These are phyloP conservation scores for Mactra quadrangularis DNA, from an alignment of 1,140 invertebrate genomes.

Conservation along the genomic window DNA sequence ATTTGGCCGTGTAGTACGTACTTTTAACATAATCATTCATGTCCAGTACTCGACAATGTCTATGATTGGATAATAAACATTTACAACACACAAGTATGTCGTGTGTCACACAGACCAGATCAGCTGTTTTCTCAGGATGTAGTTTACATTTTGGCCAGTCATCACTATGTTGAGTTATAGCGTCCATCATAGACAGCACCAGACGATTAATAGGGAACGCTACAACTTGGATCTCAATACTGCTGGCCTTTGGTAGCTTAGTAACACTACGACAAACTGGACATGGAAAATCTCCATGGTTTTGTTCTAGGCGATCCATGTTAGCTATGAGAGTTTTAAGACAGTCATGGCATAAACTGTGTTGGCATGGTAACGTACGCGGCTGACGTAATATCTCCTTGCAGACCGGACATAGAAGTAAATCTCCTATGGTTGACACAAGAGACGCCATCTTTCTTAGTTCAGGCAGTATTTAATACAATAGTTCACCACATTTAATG, in stretches of 20 bases:
- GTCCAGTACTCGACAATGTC: slow-evolving; percentile 49
- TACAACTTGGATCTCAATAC: slow-evolving; percentile 55
- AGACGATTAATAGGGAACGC: slow-evolving; percentile 53
- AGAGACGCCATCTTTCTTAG: slow-evolving; percentile 39
- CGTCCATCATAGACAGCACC: slow-evolving; percentile 56
- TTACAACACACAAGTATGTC: slow-evolving; percentile 56
- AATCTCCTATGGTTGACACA: slow-evolving; percentile 52
- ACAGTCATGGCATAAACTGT: slow-evolving; percentile 50
- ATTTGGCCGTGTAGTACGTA: slow-evolving; percentile 47
- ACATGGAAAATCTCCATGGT: slow-evolving; percentile 47
- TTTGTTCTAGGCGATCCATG: slow-evolving; percentile 51
- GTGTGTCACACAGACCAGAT: slow-evolving; percentile 56
- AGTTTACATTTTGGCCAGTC: slow-evolving; percentile 59
- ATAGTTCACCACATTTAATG: no score
- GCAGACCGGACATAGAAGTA: slow-evolving; percentile 55
- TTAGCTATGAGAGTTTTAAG: slow-evolving; percentile 50
- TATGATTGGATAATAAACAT: slow-evolving; percentile 46
- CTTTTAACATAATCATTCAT: slow-evolving; percentile 59
- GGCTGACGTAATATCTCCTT: slow-evolving; percentile 52
- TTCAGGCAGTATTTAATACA: no score
- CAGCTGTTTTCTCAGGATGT: slow-evolving; percentile 48
- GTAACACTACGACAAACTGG: slow-evolving; percentile 46
- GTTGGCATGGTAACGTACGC: slow-evolving; percentile 54
- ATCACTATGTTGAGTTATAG: slow-evolving; percentile 52
- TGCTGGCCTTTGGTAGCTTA: slow-evolving; percentile 56